Evolutionary conservation across 2,888 invertebrate genomes (phyloP).

Genomic region (Drosophila stalkeri): DNA sequence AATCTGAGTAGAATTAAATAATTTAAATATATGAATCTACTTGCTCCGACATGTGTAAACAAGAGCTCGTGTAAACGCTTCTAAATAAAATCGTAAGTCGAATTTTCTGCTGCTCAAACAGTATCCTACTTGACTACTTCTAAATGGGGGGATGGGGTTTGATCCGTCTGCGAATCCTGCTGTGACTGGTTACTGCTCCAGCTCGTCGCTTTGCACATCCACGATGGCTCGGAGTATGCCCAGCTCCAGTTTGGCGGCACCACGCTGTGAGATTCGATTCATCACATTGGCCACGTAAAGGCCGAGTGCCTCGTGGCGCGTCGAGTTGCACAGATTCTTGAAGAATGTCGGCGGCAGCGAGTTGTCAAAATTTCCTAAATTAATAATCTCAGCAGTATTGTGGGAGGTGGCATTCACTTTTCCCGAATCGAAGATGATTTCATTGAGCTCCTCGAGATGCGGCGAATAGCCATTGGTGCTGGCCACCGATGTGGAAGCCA

Average conservation of each 20-base stretch:
- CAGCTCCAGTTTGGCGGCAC: constrained; percentile 82
- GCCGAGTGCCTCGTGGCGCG: constrained; percentile 83
- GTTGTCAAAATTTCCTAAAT: constrained; percentile 83
- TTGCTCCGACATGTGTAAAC: constrained; percentile 9
- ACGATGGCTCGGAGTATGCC: constrained; percentile 84
- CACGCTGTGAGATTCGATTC: constrained; percentile 81
- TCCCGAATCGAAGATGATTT: constrained; percentile 80
- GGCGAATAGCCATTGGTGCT: constrained; percentile 82
- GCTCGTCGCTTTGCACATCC: constrained; percentile 83
- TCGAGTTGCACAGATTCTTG: constrained; percentile 84
- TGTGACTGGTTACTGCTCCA: constrained; percentile 71
- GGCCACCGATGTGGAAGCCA: constrained; percentile 75
- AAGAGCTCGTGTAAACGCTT: constrained; percentile 23
- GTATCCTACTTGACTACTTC: constrained; percentile 22
- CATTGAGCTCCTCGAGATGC: constrained; percentile 82
- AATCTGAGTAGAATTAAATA: not conserved
- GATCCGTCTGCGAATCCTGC: not conserved
- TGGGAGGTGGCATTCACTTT: constrained; percentile 45
- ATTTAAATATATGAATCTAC: not conserved
- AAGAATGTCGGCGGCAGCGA: constrained; percentile 84
- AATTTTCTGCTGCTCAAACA: constrained; percentile 8
- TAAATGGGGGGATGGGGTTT: constrained; percentile 9
- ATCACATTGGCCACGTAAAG: constrained; percentile 84
- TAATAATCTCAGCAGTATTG: constrained; percentile 74
- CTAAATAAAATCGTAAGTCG: constrained; percentile 29